Evolutionary conservation across 64 coral and sea anemone species (phyloP).

Genomic region (Astreopora myriophthalma): DNA sequence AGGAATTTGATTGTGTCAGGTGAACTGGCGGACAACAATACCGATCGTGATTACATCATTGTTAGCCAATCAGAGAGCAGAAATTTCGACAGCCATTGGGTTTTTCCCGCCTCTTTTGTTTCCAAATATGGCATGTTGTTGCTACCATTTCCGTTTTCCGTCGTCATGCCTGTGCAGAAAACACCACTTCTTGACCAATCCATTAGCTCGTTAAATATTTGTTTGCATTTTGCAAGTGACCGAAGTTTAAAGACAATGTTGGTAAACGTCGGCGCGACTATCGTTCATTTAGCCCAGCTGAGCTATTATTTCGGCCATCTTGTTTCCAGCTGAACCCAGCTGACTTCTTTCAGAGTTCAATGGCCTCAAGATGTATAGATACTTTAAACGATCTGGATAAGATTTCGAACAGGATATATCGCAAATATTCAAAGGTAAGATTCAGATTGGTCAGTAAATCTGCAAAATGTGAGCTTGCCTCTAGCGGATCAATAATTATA

Average conservation of each 20-base stretch:
- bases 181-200: not conserved
- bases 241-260: not conserved
- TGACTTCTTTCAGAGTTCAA: not conserved
- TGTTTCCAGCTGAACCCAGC: not conserved
- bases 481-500: too few species aligned
- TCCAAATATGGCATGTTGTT: slow-evolving; percentile 82
- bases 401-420: slow-evolving; percentile 82
- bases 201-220: too few species aligned
- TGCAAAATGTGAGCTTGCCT: not conserved
- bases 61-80: slow-evolving; percentile 66
- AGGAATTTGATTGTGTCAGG: slow-evolving; percentile 64
- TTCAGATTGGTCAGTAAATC: not conserved
- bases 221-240: not conserved
- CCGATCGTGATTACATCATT: slow-evolving; percentile 71
- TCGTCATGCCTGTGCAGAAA: slow-evolving; percentile 75
- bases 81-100: not conserved
- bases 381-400: slow-evolving; percentile 87
- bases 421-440: slow-evolving; percentile 84
- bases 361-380: slow-evolving; percentile 86
- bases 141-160: slow-evolving; percentile 31
- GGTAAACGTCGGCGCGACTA: not conserved
- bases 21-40: slow-evolving; percentile 30
- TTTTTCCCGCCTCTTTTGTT: slow-evolving; percentile 36
- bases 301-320: not conserved
- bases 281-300: not conserved